Conservation (phyloP, 2,113 vertebrate genomes). For the Silurus asotus region DNA sequence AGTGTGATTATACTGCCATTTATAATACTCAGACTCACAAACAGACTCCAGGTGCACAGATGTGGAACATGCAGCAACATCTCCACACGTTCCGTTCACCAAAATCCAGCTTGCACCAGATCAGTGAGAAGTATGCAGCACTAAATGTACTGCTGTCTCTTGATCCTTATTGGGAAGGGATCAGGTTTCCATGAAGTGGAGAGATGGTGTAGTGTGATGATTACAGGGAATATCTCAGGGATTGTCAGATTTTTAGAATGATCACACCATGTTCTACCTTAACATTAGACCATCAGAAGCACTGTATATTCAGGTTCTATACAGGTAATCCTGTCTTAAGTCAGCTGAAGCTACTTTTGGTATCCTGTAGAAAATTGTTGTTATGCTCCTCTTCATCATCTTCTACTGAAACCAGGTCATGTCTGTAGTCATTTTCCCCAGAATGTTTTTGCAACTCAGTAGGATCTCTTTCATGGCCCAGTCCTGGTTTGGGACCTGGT, state of each 20-base stretch:
- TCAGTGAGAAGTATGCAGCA: slow-evolving; percentile 30
- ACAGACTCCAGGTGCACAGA: background rate
- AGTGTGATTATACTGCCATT: background rate
- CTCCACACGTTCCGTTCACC: background rate
- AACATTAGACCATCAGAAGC: background rate
- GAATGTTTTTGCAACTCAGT: too few species aligned
- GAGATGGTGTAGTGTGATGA: background rate
- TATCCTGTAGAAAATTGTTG: background rate
- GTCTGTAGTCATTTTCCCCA: too few species aligned
- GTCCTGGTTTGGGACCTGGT: too few species aligned
- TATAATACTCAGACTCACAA: background rate
- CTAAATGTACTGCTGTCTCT: background rate
- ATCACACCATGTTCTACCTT: too few species aligned
- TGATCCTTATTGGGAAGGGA: background rate
- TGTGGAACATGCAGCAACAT: background rate
- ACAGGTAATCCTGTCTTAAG: background rate
- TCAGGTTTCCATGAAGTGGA: background rate
- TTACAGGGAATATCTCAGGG: background rate
- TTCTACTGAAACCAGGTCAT: too few species aligned
- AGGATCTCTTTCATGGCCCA: too few species aligned
- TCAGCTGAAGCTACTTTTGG: background rate
- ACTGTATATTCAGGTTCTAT: background rate
- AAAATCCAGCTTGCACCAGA: background rate
- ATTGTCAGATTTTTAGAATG: background rate
- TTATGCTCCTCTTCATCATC: background rate